Percentiles rank a stretch among this genome's conserved stretches.
These are phyloP conservation scores for Mystacides longicornis DNA, from an alignment of 2,888 invertebrate species.

Conservation along the genomic window DNA sequence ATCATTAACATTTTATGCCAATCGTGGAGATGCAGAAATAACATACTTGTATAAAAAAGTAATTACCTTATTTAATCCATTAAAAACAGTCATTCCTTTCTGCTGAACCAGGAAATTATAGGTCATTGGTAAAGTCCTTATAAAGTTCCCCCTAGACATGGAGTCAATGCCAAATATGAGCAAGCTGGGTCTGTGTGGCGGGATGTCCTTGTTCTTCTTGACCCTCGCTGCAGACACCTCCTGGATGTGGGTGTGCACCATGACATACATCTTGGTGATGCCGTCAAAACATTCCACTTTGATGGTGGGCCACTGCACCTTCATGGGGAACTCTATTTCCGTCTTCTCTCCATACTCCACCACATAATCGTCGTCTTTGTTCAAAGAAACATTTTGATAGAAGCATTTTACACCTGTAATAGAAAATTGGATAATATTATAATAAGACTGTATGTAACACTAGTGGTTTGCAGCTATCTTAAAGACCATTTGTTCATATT, in stretches of 20 bases:
- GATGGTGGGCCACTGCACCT: constrained; percentile 15
- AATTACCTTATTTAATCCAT: constrained; percentile 24
- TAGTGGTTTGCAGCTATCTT: no score
- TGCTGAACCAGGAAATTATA: constrained; percentile 18
- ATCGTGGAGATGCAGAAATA: no score
- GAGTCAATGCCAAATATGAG: constrained; percentile 24
- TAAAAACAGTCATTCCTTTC: constrained; percentile 21
- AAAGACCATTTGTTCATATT: no score
- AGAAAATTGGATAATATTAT: no score
- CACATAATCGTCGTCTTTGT: constrained; percentile 18
- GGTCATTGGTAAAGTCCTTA: constrained; percentile 19
- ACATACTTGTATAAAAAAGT: no score
- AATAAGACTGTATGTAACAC: no score
- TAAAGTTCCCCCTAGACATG: constrained; percentile 25
- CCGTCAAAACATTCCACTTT: constrained; percentile 16
- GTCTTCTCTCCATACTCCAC: constrained; percentile 16
- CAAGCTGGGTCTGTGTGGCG: constrained; percentile 21
- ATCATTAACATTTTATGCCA: no score
- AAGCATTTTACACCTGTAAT: constrained; percentile 21
- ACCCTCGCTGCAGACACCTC: constrained; percentile 6
- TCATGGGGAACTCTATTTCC: constrained; percentile 17
- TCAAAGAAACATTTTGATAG: constrained; percentile 15
- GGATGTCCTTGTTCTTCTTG: constrained; percentile 13
- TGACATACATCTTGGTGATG: constrained; percentile 11
- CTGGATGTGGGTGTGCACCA: constrained; percentile 24